Evolutionary conservation across 1,140 invertebrate genomes (phyloP), one percentile per base, ranked within the genome.

Genomic region (Theocolax elegans): DNA sequence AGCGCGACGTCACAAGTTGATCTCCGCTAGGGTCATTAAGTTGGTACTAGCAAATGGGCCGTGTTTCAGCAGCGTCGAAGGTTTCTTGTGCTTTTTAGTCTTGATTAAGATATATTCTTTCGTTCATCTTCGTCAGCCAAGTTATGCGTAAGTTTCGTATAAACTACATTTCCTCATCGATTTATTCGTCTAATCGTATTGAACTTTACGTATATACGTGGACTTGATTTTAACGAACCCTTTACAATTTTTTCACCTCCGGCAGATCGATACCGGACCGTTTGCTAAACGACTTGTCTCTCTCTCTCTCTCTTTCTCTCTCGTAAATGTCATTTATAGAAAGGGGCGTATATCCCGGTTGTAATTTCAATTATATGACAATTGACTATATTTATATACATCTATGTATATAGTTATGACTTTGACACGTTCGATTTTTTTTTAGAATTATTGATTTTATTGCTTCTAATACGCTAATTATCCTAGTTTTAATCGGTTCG

Each of bases 131-230:
- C 7, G 25, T 17, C 64, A 53, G 31, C 31, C 17, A 17, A 62
- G 67, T 35, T 69, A 69, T 69, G 67, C 42, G 67, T 69, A 40
- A 69, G 67, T 69, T 63, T n/a, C n/a, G n/a, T n/a, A n/a, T n/a
- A 35, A 35, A 35, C 10, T 35, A 6, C 31, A 35, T 35, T 35
- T 6, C 10, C 10, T 35, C 10, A 35, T 35, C 10, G 4, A 35
- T 35, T 35, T 35, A 35, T 35, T 35, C 31, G 31, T 35, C 10
- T 35, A 6, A 35, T 35, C 31, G 31, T 60, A 44, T 35, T 10
- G 31, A 10, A 35, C 4, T 35, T 35, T 35, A 10, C 31, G 12
- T 23, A 27, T 17, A 2, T 3, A 31, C 19, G n/a, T 3, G 6
- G 27, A 17, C 3, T 38, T 17, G 7, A 31, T 8, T 31, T n/a